These are phyloP conservation scores for Thrips palmi DNA, from an alignment of 1,140 invertebrate genomes.

Conservation along the genomic window DNA sequence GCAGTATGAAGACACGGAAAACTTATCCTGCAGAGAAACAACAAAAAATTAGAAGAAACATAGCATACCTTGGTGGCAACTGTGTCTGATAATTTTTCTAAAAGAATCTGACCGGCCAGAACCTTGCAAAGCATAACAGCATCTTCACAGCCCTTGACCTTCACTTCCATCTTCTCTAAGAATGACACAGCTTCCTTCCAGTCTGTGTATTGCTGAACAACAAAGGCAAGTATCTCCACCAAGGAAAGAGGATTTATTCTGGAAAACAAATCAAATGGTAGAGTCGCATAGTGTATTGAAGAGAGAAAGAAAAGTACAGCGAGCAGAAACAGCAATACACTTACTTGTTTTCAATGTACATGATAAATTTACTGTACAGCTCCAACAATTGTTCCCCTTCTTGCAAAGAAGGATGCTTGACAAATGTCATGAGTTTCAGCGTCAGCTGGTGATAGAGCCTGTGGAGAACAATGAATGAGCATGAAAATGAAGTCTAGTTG, in stretches of 20 bases:
- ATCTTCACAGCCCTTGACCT: constrained; percentile 76
- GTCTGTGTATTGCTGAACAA: constrained; percentile 63
- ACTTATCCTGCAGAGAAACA: constrained; percentile 1
- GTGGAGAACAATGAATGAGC: no score
- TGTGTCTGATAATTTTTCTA: constrained; percentile 65
- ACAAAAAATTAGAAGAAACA: constrained; percentile 2
- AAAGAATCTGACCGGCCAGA: constrained; percentile 65
- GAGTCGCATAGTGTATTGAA: background rate
- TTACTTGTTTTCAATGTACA: constrained; percentile 91
- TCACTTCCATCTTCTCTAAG: constrained; percentile 66
- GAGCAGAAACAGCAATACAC: constrained; percentile 18
- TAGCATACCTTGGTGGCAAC: constrained; percentile 46
- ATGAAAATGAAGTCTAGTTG: constrained; percentile 12
- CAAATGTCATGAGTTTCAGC: constrained; percentile 62
- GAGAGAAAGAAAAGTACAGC: background rate
- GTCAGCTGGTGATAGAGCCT: constrained; percentile 96
- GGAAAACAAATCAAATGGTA: constrained; percentile 21
- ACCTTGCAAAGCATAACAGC: constrained; percentile 70
- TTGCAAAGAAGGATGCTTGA: constrained; percentile 59
- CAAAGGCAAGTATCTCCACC: constrained; percentile 66
- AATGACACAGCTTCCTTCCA: constrained; percentile 69
- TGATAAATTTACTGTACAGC: constrained; percentile 80
- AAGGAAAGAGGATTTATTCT: constrained; percentile 87
- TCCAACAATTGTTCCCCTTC: constrained; percentile 62
- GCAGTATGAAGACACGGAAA: no score